These are phyloP conservation scores for Cheilosia variabilis DNA, from an alignment of 2,888 invertebrate species.

Conservation along the genomic window DNA sequence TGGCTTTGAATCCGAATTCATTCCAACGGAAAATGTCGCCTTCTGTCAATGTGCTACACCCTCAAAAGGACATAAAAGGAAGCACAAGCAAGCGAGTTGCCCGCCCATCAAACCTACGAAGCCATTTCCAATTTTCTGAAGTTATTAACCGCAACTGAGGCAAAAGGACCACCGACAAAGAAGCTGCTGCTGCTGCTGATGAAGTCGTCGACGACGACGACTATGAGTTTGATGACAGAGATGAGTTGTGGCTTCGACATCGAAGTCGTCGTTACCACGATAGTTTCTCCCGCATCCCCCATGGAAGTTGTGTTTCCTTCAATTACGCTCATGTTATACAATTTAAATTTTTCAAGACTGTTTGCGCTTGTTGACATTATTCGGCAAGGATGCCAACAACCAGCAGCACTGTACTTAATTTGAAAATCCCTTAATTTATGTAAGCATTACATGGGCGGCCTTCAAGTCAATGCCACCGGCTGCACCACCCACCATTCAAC, in stretches of 20 bases:
- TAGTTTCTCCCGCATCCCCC: constrained; percentile 1
- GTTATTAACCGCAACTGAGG: constrained; percentile 31
- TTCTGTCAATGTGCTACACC: background rate
- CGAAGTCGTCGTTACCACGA: background rate
- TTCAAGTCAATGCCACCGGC: background rate
- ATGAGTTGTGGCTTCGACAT: constrained; percentile 23
- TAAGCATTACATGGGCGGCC: constrained; percentile 8
- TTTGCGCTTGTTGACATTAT: constrained; percentile 1
- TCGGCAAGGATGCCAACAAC: constrained; percentile 14
- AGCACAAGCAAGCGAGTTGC: background rate
- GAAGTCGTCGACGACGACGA: constrained; percentile 9
- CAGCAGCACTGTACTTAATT: constrained; percentile 14
- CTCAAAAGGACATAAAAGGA: constrained; percentile 7
- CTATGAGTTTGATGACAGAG: constrained; percentile 1
- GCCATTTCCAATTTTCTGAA: constrained; percentile 18
- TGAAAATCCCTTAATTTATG: constrained; percentile 27
- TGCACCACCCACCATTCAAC: constrained; percentile 1
- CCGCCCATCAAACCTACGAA: constrained; percentile 10
- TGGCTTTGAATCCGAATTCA: background rate
- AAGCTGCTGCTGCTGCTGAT: background rate
- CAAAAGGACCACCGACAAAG: constrained; percentile 12
- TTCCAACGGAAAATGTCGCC: constrained; percentile 10
- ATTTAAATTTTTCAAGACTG: constrained; percentile 7
- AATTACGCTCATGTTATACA: constrained; percentile 9
- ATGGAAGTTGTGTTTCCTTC: constrained; percentile 12